Base-by-base conservation (phyloP, 2,888 invertebrate species). In the Stegophylla sp. region DNA sequence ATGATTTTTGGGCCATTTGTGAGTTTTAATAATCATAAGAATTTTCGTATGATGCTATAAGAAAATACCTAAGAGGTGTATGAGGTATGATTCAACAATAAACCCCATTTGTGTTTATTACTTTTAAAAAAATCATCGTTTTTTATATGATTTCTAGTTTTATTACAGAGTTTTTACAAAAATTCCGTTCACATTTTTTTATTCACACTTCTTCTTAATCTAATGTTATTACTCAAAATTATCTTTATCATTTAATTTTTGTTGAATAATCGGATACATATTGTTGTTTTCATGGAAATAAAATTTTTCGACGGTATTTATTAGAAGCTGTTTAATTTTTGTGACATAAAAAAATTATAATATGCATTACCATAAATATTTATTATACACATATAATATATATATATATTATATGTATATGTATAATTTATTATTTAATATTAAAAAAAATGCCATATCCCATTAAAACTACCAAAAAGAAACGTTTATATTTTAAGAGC, bases 361-460 rank as follows among this genome's bases (percentile, higher is more conserved):
- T 63, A 74, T 23, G 63, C 74, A 63, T 74, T 74, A 74, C 20
- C 74, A 48, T 63, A 34, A 73, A 66, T 56, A 61, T 71, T 51
- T 73, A 59, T 28, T 28, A 26, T 73, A 73, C 2, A 4, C 13
- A 15, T 56, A n/a, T n/a, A n/a, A 72, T 48, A 48, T 48, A 48
- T 48, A 56, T 23, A 61, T 73, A 45, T 73, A 61, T 59, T 43
- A n/a, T 59, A 59, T 61, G 45, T 45, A 28, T 67, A 45, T 48
- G 48, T 48, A 48, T 67, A 73, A 48, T 74, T 74, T 61, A 74
- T 74, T 74, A 74, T 74, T n/a, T 74, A 74, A 63, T 63, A 74
- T 48, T 63, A 34, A 74, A 74, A 74, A 34, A 74, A 74, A 74
- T 51, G 63, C 63, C 74, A 63, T 74, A 61, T 48, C 61, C 45